These are phyloP conservation scores for Huso huso DNA, from an alignment of 2,797 vertebrate genomes.

Conservation along the genomic window DNA sequence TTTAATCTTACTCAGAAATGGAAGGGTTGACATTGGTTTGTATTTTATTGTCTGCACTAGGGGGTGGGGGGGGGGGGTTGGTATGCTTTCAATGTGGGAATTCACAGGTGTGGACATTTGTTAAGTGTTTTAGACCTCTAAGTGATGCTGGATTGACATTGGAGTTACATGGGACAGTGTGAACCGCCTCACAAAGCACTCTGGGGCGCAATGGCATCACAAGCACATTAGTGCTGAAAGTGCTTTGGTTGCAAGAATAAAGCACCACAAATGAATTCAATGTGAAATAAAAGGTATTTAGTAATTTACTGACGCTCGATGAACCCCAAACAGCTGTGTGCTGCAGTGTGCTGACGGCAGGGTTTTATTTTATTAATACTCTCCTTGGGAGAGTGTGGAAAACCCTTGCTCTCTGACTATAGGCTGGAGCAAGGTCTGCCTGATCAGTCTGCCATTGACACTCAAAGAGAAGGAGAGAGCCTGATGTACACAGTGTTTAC, in stretches of 20 bases:
- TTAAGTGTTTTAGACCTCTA: neutral
- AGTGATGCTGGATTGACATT: slow-evolving; percentile 6
- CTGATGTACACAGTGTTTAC: neutral
- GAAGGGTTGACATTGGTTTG: slow-evolving; percentile 4
- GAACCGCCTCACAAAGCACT: no score
- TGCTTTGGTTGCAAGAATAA: slow-evolving; percentile 11
- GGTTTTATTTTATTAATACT: slow-evolving; percentile 6
- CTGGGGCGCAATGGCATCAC: neutral
- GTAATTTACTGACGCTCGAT: slow-evolving; percentile 8
- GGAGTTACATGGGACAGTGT: neutral
- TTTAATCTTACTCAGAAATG: neutral
- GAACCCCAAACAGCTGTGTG: neutral
- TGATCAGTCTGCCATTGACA: neutral
- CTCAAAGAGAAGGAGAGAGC: neutral
- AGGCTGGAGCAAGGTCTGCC: neutral
- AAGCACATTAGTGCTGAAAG: neutral
- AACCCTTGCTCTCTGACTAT: neutral
- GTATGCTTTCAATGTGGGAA: neutral
- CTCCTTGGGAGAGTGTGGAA: slow-evolving; percentile 7
- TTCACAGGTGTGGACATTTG: neutral
- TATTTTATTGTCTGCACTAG: slow-evolving; percentile 1
- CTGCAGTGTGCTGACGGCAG: slow-evolving; percentile 2
- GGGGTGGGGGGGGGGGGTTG: neutral
- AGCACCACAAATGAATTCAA: slow-evolving; percentile 6
- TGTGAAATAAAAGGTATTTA: slow-evolving; percentile 7